Evolutionary conservation across 2,113 vertebrate species (phyloP).

Genomic region (Macrotis lagotis): DNA sequence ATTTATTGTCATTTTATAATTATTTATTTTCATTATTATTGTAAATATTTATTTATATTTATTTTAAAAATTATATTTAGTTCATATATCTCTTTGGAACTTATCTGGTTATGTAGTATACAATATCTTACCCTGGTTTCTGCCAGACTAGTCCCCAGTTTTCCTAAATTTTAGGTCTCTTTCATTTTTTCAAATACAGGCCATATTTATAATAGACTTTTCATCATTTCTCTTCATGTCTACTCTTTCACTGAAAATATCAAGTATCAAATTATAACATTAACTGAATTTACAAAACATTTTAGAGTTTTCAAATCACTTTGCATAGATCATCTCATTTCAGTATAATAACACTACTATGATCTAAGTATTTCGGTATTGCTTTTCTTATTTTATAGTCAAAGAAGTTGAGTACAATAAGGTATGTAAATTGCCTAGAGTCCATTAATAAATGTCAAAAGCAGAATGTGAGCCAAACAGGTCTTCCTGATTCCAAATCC

Average conservation of each 20-base stretch:
- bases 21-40: too few species aligned
- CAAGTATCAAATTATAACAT: background rate
- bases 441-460: background rate
- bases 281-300: background rate
- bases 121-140: background rate
- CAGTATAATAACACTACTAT: background rate
- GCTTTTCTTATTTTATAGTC: background rate
- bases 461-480: background rate
- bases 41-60: too few species aligned
- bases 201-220: background rate
- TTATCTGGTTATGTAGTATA: background rate
- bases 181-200: background rate
- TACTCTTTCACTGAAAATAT: background rate
- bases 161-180: background rate
- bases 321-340: background rate
- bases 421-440: background rate
- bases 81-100: background rate
- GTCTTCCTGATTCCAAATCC: background rate
- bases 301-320: background rate
- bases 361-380: background rate
- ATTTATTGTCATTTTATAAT: too few species aligned
- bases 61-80: too few species aligned
- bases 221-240: background rate
- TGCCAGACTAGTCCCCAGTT: background rate
- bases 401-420: background rate